These are phyloP conservation scores for Drosophila nasuta DNA, from an alignment of 1,140 invertebrate genomes.

Conservation along the genomic window DNA sequence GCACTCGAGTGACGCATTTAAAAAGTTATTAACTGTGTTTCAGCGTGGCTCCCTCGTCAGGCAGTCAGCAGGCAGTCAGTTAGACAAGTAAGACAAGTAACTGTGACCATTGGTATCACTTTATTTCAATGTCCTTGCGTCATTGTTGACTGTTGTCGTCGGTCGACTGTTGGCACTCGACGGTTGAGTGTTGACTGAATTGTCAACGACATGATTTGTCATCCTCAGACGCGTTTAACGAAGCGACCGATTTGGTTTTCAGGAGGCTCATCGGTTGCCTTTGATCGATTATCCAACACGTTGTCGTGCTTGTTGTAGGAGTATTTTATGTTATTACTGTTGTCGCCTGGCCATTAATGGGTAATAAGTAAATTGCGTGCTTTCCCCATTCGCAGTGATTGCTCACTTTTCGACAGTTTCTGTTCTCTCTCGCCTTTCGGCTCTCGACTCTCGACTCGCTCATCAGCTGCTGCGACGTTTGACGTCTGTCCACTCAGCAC, in stretches of 20 bases:
- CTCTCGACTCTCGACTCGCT: background rate
- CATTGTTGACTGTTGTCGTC: conserved; percentile 53
- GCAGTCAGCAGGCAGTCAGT: conserved; percentile 1
- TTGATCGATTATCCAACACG: conserved; percentile 72
- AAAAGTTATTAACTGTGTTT: conserved; percentile 32
- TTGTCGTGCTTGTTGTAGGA: background rate
- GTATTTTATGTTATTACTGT: conserved; percentile 4
- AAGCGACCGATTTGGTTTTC: conserved; percentile 49
- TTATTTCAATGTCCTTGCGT: conserved; percentile 47
- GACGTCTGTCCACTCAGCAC: conserved; percentile 23
- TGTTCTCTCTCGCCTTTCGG: conserved; percentile 23
- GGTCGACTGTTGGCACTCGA: conserved; percentile 16
- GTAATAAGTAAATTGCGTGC: conserved; percentile 83
- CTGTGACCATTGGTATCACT: conserved; percentile 42
- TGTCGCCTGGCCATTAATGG: conserved; percentile 64
- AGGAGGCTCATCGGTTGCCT: conserved; percentile 39
- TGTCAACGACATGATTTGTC: conserved; percentile 81
- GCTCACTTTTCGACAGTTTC: conserved; percentile 79
- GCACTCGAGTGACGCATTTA: conserved; percentile 30
- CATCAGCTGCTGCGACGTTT: conserved; percentile 24
- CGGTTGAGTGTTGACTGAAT: conserved; percentile 58
- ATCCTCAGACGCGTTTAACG: conserved; percentile 50
- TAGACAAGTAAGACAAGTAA: conserved; percentile 25
- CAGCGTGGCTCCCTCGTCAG: conserved; percentile 15
- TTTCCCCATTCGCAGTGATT: conserved; percentile 77